Conservation (phyloP, 2,113 vertebrate genomes). For the Calypte anna region DNA sequence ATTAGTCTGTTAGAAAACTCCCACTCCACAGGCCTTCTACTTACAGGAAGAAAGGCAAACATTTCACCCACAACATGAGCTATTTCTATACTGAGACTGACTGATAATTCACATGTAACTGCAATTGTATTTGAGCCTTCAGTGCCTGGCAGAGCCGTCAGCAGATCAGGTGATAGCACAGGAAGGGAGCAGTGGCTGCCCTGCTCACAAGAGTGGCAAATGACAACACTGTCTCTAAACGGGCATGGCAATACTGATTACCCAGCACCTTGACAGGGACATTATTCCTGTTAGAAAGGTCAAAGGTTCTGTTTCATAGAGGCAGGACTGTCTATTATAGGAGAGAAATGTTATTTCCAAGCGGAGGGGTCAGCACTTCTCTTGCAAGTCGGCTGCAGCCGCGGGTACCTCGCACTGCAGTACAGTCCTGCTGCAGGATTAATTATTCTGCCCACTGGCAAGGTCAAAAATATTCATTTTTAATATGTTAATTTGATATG, state of each 20-base stretch:
- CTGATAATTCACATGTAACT: slow-evolving; percentile 48
- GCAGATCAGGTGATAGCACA: background rate
- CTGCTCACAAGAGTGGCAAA: slow-evolving; percentile 35
- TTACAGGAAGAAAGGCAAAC: slow-evolving; percentile 50
- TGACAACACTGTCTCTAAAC: background rate
- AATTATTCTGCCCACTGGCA: slow-evolving; percentile 65
- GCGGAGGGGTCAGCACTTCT: slow-evolving; percentile 37
- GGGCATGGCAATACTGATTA: slow-evolving; percentile 43
- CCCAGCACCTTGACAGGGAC: slow-evolving; percentile 52
- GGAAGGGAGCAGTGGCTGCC: background rate
- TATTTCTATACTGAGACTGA: slow-evolving; percentile 33
- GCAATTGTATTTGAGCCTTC: slow-evolving; percentile 21
- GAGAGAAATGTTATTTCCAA: slow-evolving; percentile 24
- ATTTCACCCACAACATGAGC: slow-evolving; percentile 58
- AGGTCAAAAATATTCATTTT: slow-evolving; percentile 78
- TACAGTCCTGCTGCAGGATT: slow-evolving; percentile 26
- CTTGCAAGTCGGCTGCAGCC: background rate
- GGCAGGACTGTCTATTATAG: slow-evolving; percentile 38
- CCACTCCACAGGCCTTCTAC: background rate
- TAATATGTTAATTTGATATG: slow-evolving; percentile 71
- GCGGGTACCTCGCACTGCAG: background rate
- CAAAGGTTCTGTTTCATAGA: slow-evolving; percentile 52
- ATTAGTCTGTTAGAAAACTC: slow-evolving; percentile 26
- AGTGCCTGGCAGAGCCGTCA: background rate
- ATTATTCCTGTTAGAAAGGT: slow-evolving; percentile 59